Conservation (phyloP, 2,113 vertebrate genomes). For the Nanorana parkeri region DNA sequence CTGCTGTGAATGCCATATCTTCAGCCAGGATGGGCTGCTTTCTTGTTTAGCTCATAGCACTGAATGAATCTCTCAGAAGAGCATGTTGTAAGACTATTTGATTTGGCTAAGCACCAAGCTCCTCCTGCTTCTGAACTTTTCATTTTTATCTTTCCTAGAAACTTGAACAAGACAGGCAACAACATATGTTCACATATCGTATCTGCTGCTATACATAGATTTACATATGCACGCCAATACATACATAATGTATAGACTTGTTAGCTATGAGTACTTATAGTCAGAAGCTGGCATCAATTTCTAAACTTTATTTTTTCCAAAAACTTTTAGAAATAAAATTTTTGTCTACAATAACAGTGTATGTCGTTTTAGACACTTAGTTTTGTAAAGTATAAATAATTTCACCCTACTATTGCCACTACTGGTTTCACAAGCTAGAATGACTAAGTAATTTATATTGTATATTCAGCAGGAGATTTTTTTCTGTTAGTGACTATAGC, state of each 20-base stretch:
- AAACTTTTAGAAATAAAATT: too few relatives aligned
- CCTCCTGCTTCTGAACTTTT: constrained; percentile 40
- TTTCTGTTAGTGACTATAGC: too few relatives aligned
- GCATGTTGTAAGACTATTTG: constrained; percentile 13
- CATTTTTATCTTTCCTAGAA: constrained; percentile 48
- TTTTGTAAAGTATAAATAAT: too few relatives aligned
- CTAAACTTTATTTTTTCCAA: neutral
- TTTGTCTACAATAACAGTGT: too few relatives aligned
- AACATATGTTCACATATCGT: constrained; percentile 20
- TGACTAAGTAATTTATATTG: constrained; percentile 22
- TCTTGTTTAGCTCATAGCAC: constrained; percentile 45
- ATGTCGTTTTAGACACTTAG: too few relatives aligned
- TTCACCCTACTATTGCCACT: too few relatives aligned
- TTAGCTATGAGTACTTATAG: neutral
- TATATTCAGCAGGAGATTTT: neutral
- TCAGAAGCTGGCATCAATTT: neutral
- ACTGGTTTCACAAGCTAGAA: constrained; percentile 1
- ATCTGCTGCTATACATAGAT: constrained; percentile 1
- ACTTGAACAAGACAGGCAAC: constrained; percentile 29
- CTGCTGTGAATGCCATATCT: constrained; percentile 39
- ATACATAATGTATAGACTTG: neutral
- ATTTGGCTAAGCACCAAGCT: constrained; percentile 25
- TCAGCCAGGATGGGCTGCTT: constrained; percentile 29
- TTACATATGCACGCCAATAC: neutral
- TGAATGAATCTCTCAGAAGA: constrained; percentile 15